Conservation (phyloP, 2,113 vertebrate species). For the Rhinogobius similis region DNA sequence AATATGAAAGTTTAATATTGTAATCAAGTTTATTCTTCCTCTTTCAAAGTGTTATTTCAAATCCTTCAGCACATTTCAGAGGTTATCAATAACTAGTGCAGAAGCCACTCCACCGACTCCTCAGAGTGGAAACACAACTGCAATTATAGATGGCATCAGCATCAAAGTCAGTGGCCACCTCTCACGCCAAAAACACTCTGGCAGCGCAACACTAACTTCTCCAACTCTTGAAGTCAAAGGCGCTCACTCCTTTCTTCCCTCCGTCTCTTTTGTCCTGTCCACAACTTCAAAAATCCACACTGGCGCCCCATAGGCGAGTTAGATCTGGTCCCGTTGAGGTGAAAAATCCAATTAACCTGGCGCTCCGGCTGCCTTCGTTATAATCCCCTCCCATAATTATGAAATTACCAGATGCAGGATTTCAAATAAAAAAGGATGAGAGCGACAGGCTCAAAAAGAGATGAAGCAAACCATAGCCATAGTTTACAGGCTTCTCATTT, state of each 20-base stretch:
- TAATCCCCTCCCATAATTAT: constrained; percentile 81
- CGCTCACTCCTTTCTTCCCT: constrained; percentile 60
- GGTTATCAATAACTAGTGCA: constrained; percentile 52
- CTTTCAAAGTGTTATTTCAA: constrained; percentile 37
- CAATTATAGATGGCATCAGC: constrained; percentile 66
- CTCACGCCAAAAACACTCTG: constrained; percentile 61
- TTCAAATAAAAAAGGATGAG: constrained; percentile 77
- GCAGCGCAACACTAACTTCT: constrained; percentile 63
- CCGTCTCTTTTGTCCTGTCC: constrained; percentile 71
- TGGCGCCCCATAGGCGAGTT: constrained; percentile 70
- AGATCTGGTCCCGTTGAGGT: constrained; percentile 76
- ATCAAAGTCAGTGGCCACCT: constrained; percentile 59
- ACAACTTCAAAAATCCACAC: constrained; percentile 74
- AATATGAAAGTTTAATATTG: constrained; percentile 7
- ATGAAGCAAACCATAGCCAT: constrained; percentile 65
- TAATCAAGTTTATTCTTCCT: constrained; percentile 44
- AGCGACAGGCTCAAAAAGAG: constrained; percentile 58
- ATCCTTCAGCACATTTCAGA: constrained; percentile 22
- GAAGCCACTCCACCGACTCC: constrained; percentile 28
- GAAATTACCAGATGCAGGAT: constrained; percentile 79
- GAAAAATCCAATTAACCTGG: constrained; percentile 81
- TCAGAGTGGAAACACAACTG: constrained; percentile 51
- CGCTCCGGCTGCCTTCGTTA: constrained; percentile 73
- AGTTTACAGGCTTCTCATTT: constrained; percentile 57
- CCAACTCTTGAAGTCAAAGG: constrained; percentile 69